These are phyloP conservation scores for Cyaniris semiargus DNA, from an alignment of 2,888 invertebrate genomes.

Conservation along the genomic window DNA sequence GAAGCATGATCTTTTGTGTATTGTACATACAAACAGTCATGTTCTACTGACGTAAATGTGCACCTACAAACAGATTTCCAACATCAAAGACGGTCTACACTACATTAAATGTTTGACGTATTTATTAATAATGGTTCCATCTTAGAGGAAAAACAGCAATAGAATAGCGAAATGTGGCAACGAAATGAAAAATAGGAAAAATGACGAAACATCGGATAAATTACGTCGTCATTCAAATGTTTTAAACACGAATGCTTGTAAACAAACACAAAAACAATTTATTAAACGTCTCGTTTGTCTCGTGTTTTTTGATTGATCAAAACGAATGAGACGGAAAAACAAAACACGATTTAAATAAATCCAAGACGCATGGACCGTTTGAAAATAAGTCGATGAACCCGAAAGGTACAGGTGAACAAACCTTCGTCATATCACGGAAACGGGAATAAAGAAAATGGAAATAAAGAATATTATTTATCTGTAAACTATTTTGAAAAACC, in stretches of 20 bases:
- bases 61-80: slow-evolving; percentile 35
- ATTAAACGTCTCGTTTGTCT: neutral
- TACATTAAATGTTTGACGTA: slow-evolving; percentile 14
- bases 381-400: slow-evolving; percentile 1
- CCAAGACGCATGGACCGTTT: slow-evolving; percentile 4
- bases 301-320: neutral
- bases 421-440: neutral
- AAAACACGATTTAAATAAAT: neutral
- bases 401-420: slow-evolving; percentile 11
- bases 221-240: neutral
- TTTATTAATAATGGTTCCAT: neutral
- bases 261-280: neutral
- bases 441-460: neutral
- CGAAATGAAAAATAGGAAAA: neutral
- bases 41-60: neutral
- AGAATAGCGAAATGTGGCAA: neutral
- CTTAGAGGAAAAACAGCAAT: neutral
- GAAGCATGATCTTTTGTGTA: neutral
- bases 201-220: neutral
- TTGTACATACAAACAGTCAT: neutral
- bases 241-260: neutral
- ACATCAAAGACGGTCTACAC: slow-evolving; percentile 13
- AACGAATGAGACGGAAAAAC: neutral
- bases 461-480: neutral
- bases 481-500: neutral